These are phyloP conservation scores for Rhadinocentrus ornatus DNA, from an alignment of 2,797 vertebrate genomes.

Conservation along the genomic window DNA sequence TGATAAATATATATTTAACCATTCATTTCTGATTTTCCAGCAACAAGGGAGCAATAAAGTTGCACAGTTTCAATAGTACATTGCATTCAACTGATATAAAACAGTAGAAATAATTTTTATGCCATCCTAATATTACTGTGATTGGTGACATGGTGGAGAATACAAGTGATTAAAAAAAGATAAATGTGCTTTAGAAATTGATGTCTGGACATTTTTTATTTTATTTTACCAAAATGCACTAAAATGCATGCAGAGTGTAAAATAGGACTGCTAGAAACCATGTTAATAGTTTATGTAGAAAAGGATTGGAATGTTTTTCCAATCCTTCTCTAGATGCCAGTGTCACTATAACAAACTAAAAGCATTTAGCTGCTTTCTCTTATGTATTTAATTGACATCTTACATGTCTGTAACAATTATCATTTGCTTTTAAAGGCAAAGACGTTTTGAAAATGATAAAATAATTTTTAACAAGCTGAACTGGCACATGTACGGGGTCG, in stretches of 20 bases:
- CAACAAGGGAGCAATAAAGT: not conserved
- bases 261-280: no score
- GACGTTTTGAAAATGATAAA: slow-evolving; percentile 19
- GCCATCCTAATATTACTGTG: not conserved
- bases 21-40: no score
- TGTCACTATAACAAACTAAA: slow-evolving; percentile 1
- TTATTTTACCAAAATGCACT: not conserved
- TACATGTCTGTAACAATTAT: not conserved
- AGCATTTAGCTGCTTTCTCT: slow-evolving; percentile 17
- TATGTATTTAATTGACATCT: slow-evolving; percentile 8
- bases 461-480: slow-evolving; percentile 2
- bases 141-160: not conserved
- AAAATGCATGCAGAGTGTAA: no score
- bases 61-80: not conserved
- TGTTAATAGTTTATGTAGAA: no score
- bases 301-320: slow-evolving; percentile 53
- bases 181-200: not conserved
- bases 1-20: no score
- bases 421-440: not conserved
- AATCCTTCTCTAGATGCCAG: slow-evolving; percentile 13
- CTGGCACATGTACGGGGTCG: slow-evolving; percentile 9
- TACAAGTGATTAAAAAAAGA: not conserved
- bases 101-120: not conserved
- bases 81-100: not conserved
- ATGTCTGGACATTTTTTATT: not conserved